Percentiles rank a stretch among this genome's conserved stretches.
Conservation (phyloP, 2,113 vertebrate species). For the Crocuta crocuta region DNA sequence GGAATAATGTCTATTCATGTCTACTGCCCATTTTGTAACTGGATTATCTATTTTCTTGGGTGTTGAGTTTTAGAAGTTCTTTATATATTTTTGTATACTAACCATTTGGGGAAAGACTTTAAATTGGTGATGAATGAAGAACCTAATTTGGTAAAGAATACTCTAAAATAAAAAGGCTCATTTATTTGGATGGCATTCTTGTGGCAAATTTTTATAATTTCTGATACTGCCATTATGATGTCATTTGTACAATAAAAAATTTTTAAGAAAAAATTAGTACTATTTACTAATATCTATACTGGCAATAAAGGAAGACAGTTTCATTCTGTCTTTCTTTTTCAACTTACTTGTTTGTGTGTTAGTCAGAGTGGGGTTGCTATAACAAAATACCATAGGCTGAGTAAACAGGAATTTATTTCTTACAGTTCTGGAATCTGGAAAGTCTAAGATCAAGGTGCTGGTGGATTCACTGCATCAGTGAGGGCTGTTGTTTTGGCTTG, state of each 20-base stretch:
- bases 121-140: neutral
- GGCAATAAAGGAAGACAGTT: neutral
- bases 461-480: neutral
- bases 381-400: neutral
- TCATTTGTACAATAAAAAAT: neutral
- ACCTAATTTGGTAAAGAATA: neutral
- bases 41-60: neutral
- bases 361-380: neutral
- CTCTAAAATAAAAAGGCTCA: neutral
- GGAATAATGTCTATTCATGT: neutral
- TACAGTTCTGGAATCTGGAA: neutral
- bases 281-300: neutral
- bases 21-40: neutral
- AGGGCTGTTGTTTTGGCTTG: neutral
- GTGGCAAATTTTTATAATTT: neutral
- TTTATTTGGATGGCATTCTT: neutral
- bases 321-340: neutral
- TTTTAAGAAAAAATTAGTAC: neutral
- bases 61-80: neutral
- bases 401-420: neutral
- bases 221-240: neutral
- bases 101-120: neutral
- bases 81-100: neutral
- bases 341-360: neutral
- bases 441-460: neutral